Conservation (phyloP, 2,113 vertebrate genomes). For the Hucho hucho region DNA sequence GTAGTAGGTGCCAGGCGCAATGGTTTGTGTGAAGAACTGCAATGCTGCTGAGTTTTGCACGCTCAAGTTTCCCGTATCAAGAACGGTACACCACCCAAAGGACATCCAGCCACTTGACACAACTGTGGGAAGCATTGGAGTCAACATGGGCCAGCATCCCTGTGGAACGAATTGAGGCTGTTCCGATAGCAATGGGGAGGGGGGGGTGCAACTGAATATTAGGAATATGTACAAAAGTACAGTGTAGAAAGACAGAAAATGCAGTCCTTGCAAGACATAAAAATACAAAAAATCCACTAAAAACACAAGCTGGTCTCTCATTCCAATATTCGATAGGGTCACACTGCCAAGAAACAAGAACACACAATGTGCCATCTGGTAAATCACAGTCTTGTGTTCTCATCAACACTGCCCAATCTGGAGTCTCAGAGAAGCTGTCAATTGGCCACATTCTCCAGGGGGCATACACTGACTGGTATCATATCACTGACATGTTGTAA, state of each 20-base stretch:
- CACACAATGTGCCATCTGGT: conserved; percentile 74
- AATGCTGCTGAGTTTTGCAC: too few relatives aligned
- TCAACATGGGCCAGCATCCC: too few relatives aligned
- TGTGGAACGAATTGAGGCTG: too few relatives aligned
- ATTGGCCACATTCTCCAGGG: conserved; percentile 41
- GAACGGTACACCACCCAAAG: too few relatives aligned
- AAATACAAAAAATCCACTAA: neutral
- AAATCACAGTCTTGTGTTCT: conserved; percentile 53
- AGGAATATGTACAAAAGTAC: neutral
- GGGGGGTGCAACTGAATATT: too few relatives aligned
- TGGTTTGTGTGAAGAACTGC: too few relatives aligned
- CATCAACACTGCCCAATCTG: conserved; percentile 67
- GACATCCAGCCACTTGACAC: too few relatives aligned
- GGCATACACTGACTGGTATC: conserved; percentile 16
- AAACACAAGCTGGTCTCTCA: conserved; percentile 62
- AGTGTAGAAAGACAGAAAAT: conserved; percentile 26
- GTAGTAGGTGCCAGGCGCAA: too few relatives aligned
- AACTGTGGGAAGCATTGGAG: too few relatives aligned
- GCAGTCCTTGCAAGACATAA: conserved; percentile 47
- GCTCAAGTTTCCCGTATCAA: too few relatives aligned
- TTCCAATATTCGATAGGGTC: conserved; percentile 69
- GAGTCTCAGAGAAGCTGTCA: conserved; percentile 52
- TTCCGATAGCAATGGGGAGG: too few relatives aligned
- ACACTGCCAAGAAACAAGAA: conserved; percentile 68
- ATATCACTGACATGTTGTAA: conserved; percentile 12